Base-by-base conservation (phyloP, 2,113 vertebrate species). In the Mugil cephalus region DNA sequence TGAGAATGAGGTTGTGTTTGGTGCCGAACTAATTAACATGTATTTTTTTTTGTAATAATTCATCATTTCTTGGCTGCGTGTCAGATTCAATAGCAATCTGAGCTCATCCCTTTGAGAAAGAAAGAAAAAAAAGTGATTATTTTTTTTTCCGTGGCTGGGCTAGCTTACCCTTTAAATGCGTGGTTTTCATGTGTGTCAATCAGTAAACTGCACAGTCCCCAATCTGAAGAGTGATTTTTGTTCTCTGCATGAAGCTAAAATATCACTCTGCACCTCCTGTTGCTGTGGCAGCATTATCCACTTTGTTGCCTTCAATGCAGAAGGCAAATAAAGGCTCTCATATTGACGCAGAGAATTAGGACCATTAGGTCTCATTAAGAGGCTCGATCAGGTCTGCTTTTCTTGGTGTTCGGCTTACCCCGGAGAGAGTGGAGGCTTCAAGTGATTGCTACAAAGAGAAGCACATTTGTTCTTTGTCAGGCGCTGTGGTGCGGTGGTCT, bases 281-380 rank as follows among this genome's bases (percentile, higher is more conserved):
- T 85, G 74, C 51, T 73, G 47, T 36, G 17, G 19, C 35, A 52
- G 24, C 45, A 55, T 69, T 58, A 84, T 81, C 53, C 17, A 61
- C 51, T 87, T 74, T 74, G 80, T 80, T 65, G 61, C 69, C 11
- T 85, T 61, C 65, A 79, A 63, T 48, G 72, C 65, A 63, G 38
- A 73, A 59, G 60, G 62, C 71, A 87, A 85, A 83, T 70, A 80
- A 85, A 78, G 43, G 67, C 77, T 87, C 82, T 76, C 61, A 10
- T 82, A 82, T 85, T 64, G 80, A 86, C 4, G 48, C 69, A 56
- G 81, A 76, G 63, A 83, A 80, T 88, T 84, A 88, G 64, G 61
- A 75, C 66, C 67, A 89, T 89, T 89, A 88, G 79, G 80, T 78
- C 82, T 88, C 82, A 89, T 88, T 87, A 90, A 66, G 24, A 61